A percentile compares a stretch with the other conserved stretches of the same genome.
phyloP scores from a whole-genome alignment of 1,140 invertebrate species.

The Papilio aristodemus region DNA sequence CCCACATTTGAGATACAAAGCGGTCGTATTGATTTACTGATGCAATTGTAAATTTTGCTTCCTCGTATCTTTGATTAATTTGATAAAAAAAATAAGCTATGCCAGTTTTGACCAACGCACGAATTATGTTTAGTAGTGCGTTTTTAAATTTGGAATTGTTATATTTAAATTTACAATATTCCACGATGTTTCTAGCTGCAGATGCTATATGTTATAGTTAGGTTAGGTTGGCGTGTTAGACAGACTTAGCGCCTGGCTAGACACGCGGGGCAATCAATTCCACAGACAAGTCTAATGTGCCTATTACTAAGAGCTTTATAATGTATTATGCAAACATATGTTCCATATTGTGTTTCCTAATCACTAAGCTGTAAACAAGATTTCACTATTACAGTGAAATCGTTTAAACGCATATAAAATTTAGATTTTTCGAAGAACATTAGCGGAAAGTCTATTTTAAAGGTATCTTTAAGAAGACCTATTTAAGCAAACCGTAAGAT shows the following conservation, averaged over 20 bases:
- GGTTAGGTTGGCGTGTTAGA: not conserved
- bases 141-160: too few species aligned
- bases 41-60: not conserved
- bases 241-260: conserved; percentile 1
- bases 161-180: too few species aligned
- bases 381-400: not conserved
- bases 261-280: conserved; percentile 10
- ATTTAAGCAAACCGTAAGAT: not conserved
- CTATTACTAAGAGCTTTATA: conserved; percentile 13
- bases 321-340: not conserved
- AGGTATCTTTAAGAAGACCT: too few species aligned
- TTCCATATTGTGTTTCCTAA: not conserved
- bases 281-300: conserved; percentile 1
- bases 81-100: not conserved
- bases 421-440: not conserved
- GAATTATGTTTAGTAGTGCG: too few species aligned
- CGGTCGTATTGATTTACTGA: conserved; percentile 6
- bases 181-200: too few species aligned
- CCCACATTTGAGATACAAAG: not conserved
- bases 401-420: not conserved
- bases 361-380: not conserved
- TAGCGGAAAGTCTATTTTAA: too few species aligned
- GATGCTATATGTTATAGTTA: too few species aligned
- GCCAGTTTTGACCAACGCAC: not conserved
- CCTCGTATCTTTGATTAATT: not conserved